Conservation (phyloP, 1,140 invertebrate genomes). For the Camponotus pennsylvanicus region DNA sequence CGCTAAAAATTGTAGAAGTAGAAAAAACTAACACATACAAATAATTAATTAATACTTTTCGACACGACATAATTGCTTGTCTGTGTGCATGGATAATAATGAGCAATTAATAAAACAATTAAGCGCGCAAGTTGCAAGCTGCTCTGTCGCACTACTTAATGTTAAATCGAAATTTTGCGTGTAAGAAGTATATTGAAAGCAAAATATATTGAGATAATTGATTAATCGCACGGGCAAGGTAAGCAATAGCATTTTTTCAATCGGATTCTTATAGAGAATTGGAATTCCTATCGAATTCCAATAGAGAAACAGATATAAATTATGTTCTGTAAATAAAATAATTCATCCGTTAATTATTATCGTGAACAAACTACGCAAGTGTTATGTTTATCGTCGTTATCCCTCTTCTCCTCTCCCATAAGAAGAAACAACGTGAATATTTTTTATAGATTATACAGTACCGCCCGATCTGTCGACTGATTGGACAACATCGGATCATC, state of each 20-base stretch:
- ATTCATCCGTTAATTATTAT: not conserved
- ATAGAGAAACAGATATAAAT: not conserved
- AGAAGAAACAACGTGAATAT: constrained; percentile 66
- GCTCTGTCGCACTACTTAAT: not conserved
- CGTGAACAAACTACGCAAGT: constrained; percentile 9
- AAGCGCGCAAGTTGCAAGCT: not conserved
- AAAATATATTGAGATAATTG: not conserved
- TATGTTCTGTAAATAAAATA: not conserved
- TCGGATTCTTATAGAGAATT: not conserved
- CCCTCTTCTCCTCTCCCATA: not conserved
- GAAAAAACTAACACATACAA: not conserved
- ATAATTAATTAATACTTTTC: constrained; percentile 16
- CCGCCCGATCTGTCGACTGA: constrained; percentile 78
- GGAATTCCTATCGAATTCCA: not conserved
- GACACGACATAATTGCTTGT: not conserved
- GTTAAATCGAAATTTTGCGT: not conserved
- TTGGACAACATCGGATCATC: constrained; percentile 87
- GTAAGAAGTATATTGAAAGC: not conserved
- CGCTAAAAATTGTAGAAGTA: not conserved
- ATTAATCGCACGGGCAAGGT: constrained; percentile 19
- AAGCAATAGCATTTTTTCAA: constrained; percentile 7
- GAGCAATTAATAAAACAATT: constrained; percentile 22
- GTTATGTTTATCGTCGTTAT: not conserved
- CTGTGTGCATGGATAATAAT: constrained; percentile 35
- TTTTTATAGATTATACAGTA: constrained; percentile 84